Conservation (phyloP, 2,888 invertebrate genomes). For the Thera obeliscata region DNA sequence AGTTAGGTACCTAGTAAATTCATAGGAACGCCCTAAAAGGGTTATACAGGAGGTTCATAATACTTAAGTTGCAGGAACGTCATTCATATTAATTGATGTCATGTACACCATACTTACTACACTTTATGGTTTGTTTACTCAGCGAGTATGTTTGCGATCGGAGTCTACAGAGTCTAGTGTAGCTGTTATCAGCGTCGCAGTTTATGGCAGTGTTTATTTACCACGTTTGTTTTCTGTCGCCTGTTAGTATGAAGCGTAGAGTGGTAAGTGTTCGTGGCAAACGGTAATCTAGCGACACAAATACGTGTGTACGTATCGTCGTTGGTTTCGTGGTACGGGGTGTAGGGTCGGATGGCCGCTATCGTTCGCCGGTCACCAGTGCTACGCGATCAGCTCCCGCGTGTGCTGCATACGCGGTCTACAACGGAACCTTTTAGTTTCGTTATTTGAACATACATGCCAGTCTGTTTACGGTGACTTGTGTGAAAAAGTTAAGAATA, state of each 20-base stretch:
- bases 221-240: conserved; percentile 48
- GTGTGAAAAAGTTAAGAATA: conserved; percentile 63
- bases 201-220: conserved; percentile 56
- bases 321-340: conserved; percentile 67
- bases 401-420: conserved; percentile 69
- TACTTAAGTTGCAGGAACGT: conserved; percentile 10
- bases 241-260: conserved; percentile 40
- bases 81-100: conserved; percentile 31
- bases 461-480: conserved; percentile 75
- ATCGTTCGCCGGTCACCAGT: conserved; percentile 81
- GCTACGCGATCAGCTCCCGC: conserved; percentile 73
- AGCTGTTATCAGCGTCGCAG: conserved; percentile 68
- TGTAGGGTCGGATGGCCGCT: conserved; percentile 76
- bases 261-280: conserved; percentile 35
- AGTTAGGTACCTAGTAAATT: neutral
- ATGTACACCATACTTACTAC: conserved; percentile 29
- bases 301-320: conserved; percentile 53
- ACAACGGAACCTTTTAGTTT: conserved; percentile 51
- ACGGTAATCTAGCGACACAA: conserved; percentile 46
- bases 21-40: neutral
- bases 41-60: neutral
- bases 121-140: conserved; percentile 53
- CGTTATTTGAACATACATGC: conserved; percentile 66
- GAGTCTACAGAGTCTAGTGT: conserved; percentile 48
- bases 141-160: conserved; percentile 48